Base-by-base conservation (phyloP, 2,797 vertebrate genomes). In the Remorina albescens region DNA sequence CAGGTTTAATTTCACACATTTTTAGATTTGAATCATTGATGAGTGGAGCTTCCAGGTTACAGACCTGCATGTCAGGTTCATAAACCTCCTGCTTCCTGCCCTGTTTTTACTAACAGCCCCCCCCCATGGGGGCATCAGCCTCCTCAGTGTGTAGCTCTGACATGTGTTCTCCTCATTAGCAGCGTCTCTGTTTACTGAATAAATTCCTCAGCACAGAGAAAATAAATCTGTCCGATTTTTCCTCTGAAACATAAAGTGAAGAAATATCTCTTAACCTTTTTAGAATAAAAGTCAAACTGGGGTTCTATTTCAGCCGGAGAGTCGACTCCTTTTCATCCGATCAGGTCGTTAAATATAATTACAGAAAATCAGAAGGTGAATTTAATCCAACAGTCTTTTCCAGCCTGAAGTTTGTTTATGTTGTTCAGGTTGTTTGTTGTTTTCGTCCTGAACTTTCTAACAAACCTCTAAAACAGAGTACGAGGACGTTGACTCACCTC, bases 131-230 rank as follows among this genome's bases (percentile, higher is more conserved):
- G 71, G 75, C 64, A 55, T 42, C 71, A 57, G 18, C 44, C 81
- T 81, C 70, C 26, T 60, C 78, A 86, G 80, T 37, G 8, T 59
- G 55, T 67, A 80, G 72, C 47, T 26, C 68, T 84, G 74, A 94
- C 90, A 91, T 87, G 73, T 95, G 94, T 58, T 93, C 72, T 92
- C 91, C 81, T 74, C 93, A 93, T 95, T 87, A 94, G 86, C 18
- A 28, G 67, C 49, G 47, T 72, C 75, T 64, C 62, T 85, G 88
- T 90, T 92, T 89, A 85, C 80, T 59, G 57, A 86, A 85, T 83
- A 69, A 83, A 90, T 93, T 93, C 91, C 86, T 78, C 85, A 87
- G 78, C 68, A 85, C 50, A 74, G 62, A 65, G 69, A 82, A 39
- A 49, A 66, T 74, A 84, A 88, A 88, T 84, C 85, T 80, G 30